These are phyloP conservation scores for Triplophysa yarkandensis DNA, from an alignment of 2,797 vertebrate genomes.

Conservation along the genomic window DNA sequence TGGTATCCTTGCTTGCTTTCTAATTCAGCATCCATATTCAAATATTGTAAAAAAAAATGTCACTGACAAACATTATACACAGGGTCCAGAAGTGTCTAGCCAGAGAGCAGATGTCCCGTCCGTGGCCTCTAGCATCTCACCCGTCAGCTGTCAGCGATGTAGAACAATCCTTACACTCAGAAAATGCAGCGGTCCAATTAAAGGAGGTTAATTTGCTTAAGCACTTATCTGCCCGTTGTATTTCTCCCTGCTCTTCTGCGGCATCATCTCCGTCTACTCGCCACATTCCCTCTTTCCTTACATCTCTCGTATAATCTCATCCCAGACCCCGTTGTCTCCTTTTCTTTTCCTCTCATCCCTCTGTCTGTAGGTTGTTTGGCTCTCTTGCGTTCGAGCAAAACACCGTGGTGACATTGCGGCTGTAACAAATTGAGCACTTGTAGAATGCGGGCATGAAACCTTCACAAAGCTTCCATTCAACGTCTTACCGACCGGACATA, in stretches of 20 bases:
- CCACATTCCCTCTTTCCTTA: constrained; percentile 20
- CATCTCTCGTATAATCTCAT: constrained; percentile 3
- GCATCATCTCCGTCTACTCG: constrained; percentile 33
- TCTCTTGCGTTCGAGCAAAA: constrained; percentile 26
- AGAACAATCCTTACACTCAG: constrained; percentile 72
- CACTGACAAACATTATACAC: neutral
- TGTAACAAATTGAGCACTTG: constrained; percentile 51
- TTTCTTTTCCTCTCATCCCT: constrained; percentile 13
- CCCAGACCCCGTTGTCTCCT: neutral
- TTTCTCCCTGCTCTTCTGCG: constrained; percentile 54
- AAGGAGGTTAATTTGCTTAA: constrained; percentile 77
- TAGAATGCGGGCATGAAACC: constrained; percentile 47
- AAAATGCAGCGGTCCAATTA: constrained; percentile 74
- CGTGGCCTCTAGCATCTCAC: constrained; percentile 67
- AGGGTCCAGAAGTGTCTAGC: constrained; percentile 38
- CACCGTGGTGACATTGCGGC: constrained; percentile 40
- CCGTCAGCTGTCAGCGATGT: constrained; percentile 78
- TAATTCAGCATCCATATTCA: no score
- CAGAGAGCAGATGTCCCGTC: constrained; percentile 43
- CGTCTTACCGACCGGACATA: constrained; percentile 39
- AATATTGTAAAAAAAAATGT: no score
- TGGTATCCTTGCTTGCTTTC: no score
- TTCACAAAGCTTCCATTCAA: constrained; percentile 47
- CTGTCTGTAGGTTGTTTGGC: constrained; percentile 36
- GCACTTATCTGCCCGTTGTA: constrained; percentile 21